Conservation (phyloP, 2,888 invertebrate genomes). For the Mythimna ferrago region DNA sequence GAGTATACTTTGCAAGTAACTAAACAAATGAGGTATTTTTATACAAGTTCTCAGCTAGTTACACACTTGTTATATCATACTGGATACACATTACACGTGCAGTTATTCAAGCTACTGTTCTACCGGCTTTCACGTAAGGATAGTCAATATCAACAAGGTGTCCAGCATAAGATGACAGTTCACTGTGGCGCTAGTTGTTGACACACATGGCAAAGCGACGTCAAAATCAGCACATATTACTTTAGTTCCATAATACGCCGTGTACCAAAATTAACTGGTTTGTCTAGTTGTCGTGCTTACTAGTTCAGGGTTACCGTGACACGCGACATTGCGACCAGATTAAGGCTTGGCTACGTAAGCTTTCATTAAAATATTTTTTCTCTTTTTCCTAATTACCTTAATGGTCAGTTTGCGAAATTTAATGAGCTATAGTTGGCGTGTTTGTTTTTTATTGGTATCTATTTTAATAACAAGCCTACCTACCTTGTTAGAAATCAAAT, state of each 20-base stretch:
- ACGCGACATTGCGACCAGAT: slow-evolving; percentile 53
- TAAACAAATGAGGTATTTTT: neutral
- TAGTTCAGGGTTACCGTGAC: slow-evolving; percentile 46
- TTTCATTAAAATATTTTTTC: slow-evolving; percentile 40
- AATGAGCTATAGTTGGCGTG: slow-evolving; percentile 12
- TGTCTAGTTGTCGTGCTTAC: slow-evolving; percentile 24
- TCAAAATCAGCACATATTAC: neutral
- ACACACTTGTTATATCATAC: slow-evolving; percentile 35
- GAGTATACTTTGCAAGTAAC: neutral
- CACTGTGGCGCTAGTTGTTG: neutral
- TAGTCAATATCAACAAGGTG: neutral
- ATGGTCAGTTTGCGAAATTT: slow-evolving; percentile 38
- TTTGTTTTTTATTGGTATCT: slow-evolving; percentile 13
- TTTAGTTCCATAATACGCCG: neutral
- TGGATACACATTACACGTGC: slow-evolving; percentile 9
- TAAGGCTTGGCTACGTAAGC: slow-evolving; percentile 48
- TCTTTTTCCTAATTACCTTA: slow-evolving; percentile 38
- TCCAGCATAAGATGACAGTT: slow-evolving; percentile 1
- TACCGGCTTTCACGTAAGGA: slow-evolving; percentile 18
- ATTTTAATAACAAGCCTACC: neutral
- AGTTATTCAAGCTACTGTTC: slow-evolving; percentile 5
- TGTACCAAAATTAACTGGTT: slow-evolving; percentile 4
- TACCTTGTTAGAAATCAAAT: neutral
- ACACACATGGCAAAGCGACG: slow-evolving; percentile 1
- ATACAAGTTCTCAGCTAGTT: slow-evolving; percentile 1